A percentile compares a stretch with the other conserved stretches of the same genome.
Conservation (phyloP, 2,888 invertebrate genomes). For the Pristionchus exspectatus region DNA sequence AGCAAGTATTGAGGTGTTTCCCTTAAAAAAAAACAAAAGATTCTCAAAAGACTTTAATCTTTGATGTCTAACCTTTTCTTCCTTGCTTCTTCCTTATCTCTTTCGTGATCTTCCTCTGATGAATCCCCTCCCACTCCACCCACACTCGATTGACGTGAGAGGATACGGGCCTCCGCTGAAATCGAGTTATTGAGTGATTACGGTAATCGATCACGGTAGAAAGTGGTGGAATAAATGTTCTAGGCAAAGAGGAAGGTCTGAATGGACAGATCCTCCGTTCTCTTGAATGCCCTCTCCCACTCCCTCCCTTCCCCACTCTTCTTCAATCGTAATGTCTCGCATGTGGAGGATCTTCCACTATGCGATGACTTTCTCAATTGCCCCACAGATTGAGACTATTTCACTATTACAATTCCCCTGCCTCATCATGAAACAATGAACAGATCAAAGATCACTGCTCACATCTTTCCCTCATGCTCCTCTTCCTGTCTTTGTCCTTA, state of each 20-base stretch:
- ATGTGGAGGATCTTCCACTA: slow-evolving; percentile 4
- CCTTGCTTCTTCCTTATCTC: slow-evolving; percentile 43
- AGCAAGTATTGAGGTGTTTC: too few relatives aligned
- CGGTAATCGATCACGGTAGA: neutral
- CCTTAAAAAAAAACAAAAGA: too few relatives aligned
- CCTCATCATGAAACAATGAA: neutral
- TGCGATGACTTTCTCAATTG: neutral
- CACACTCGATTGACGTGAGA: slow-evolving; percentile 5
- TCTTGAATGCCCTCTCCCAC: neutral
- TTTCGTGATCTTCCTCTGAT: slow-evolving; percentile 14
- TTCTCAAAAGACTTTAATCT: too few relatives aligned
- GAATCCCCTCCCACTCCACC: neutral
- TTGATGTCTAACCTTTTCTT: slow-evolving; percentile 28
- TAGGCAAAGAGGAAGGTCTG: neutral
- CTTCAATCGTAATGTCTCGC: slow-evolving; percentile 18
- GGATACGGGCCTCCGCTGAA: slow-evolving; percentile 29
- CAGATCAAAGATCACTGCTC: slow-evolving; percentile 5
- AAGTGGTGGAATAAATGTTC: neutral
- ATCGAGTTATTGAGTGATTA: neutral
- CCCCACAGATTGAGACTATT: slow-evolving; percentile 7
- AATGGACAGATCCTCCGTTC: slow-evolving; percentile 4
- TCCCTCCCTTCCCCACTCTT: neutral
- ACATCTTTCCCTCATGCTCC: slow-evolving; percentile 39
- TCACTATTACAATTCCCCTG: neutral
- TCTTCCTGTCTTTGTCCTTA: slow-evolving; percentile 26